Evolutionary conservation across 2,113 vertebrate genomes (phyloP).

Genomic region (Hirundichthys speculiger): DNA sequence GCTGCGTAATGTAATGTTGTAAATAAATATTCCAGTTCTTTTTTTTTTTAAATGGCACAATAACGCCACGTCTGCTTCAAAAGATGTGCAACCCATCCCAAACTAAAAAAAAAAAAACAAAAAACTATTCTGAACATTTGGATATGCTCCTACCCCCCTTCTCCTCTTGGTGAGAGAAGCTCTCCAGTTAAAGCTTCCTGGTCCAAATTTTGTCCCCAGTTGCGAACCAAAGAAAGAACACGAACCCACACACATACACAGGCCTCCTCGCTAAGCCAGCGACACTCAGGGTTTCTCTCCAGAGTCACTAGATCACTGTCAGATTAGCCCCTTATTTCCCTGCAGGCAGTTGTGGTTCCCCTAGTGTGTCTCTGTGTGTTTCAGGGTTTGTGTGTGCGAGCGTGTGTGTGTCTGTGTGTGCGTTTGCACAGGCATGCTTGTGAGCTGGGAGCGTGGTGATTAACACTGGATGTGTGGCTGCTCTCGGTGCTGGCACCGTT

Average conservation of each 20-base stretch:
- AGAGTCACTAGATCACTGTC: conserved; percentile 78
- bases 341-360: conserved; percentile 67
- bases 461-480: conserved; percentile 66
- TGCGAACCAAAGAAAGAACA: conserved; percentile 2
- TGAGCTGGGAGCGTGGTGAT: conserved; percentile 62
- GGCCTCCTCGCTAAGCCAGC: conserved; percentile 21
- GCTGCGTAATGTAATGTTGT: no score
- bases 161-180: no score
- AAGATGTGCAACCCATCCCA: no score
- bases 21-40: no score
- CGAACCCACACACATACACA: conserved; percentile 26
- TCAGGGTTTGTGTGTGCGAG: conserved; percentile 27
- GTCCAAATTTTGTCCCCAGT: conserved; percentile 7
- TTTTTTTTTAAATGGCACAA: no score
- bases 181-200: conserved; percentile 1
- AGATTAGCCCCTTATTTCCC: conserved; percentile 72
- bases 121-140: no score
- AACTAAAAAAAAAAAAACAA: no score
- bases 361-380: conserved; percentile 52
- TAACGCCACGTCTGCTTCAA: no score
- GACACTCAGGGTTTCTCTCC: conserved; percentile 58
- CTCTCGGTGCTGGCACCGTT: conserved; percentile 63
- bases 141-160: no score
- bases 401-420: conserved; percentile 42
- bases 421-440: conserved; percentile 15